phyloP scores from a whole-genome alignment of 2,113 vertebrate genomes.

The Dissostichus mawsoni region DNA sequence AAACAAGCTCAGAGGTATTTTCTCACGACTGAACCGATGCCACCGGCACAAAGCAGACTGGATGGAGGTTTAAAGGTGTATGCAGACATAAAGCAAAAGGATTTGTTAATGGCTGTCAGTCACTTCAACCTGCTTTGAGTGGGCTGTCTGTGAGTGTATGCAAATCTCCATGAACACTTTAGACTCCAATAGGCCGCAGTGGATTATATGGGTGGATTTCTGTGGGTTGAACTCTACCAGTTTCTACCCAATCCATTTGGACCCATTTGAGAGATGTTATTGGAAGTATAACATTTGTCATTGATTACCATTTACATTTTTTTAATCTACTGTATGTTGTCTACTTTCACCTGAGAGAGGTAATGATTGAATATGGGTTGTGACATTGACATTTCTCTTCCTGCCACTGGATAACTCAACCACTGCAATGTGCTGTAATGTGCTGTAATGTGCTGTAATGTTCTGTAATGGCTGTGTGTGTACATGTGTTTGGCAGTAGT shows the following conservation, averaged over 20 bases:
- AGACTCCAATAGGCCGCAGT: conserved; percentile 46
- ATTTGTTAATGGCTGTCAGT: conserved; percentile 47
- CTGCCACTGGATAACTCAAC: conserved; percentile 27
- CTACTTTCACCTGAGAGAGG: conserved; percentile 20
- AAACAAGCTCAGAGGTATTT: conserved; percentile 68
- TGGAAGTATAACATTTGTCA: background rate
- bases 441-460: conserved; percentile 32
- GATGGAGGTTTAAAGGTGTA: conserved; percentile 32
- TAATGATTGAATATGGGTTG: background rate
- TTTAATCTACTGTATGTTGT: background rate
- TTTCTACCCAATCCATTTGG: conserved; percentile 32
- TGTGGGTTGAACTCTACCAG: conserved; percentile 35
- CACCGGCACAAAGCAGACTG: conserved; percentile 31
- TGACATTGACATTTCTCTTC: conserved; percentile 33
- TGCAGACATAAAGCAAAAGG: conserved; percentile 26
- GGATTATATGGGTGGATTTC: conserved; percentile 50
- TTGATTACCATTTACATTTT: background rate
- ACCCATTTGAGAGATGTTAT: conserved; percentile 10
- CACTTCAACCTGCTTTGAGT: conserved; percentile 27
- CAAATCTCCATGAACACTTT: conserved; percentile 53
- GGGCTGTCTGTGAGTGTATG: conserved; percentile 40
- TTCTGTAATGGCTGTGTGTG: conserved; percentile 17
- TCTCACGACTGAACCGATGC: conserved; percentile 51
- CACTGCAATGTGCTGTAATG: conserved; percentile 57
- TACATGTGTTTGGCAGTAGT: conserved; percentile 48